Conservation (phyloP, 2,797 vertebrate species). For the Argya squamiceps region DNA sequence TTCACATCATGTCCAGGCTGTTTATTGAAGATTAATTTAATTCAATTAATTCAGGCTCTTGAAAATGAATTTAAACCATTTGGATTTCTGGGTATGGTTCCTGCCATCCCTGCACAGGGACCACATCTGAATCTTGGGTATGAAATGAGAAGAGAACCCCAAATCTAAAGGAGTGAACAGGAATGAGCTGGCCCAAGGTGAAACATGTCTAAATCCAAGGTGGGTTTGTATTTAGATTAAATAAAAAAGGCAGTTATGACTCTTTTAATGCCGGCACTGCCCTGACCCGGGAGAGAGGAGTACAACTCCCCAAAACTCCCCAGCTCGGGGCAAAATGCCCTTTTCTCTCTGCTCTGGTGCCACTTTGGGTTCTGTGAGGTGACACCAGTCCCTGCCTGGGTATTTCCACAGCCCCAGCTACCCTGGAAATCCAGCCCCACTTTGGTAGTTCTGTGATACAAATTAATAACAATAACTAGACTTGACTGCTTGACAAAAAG, state of each 20-base stretch:
- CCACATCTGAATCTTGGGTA: accelerated
- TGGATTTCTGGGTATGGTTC: background rate
- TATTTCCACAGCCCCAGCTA: background rate
- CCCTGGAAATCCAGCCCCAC: background rate
- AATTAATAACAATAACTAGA: constrained; percentile 68
- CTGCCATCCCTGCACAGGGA: background rate
- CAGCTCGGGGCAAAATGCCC: background rate
- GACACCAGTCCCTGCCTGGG: background rate
- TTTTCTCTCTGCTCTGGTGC: background rate
- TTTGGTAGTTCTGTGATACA: constrained; percentile 9
- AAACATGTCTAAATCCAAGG: background rate
- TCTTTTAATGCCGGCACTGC: background rate
- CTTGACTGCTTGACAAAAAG: constrained; percentile 66
- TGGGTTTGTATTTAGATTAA: background rate
- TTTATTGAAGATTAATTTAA: background rate
- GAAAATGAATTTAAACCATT: background rate
- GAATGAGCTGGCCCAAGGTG: background rate
- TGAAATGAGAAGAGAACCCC: background rate
- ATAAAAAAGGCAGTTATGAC: background rate
- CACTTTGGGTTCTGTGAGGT: background rate
- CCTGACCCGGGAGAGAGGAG: background rate
- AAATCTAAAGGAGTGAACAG: accelerated
- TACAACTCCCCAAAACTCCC: background rate
- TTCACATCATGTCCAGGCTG: background rate
- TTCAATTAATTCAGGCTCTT: too few species aligned